Percentiles rank a stretch among this genome's conserved stretches.
phyloP scores from a whole-genome alignment of 1,140 invertebrate genomes.

The Hyposmocoma kahamanoa region DNA sequence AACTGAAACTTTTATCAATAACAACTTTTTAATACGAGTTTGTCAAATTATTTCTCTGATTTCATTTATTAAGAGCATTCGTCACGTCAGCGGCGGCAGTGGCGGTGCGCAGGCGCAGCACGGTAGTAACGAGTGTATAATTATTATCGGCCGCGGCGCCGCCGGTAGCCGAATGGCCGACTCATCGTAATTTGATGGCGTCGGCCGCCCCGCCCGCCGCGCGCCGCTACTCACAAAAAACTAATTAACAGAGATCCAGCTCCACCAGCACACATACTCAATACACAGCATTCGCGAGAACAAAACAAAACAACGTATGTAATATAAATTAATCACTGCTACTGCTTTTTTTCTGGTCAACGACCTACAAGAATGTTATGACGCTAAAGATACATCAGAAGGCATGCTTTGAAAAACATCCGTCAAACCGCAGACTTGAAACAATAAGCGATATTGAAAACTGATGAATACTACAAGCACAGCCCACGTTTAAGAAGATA shows the following conservation, averaged over 20 bases:
- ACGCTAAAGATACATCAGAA: background rate
- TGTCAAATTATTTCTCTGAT: constrained; percentile 39
- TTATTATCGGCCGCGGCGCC: constrained; percentile 52
- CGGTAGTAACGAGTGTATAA: constrained; percentile 73
- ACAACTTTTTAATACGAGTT: background rate
- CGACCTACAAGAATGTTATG: background rate
- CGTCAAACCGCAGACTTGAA: background rate
- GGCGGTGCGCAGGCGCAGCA: constrained; percentile 33
- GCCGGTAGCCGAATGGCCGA: constrained; percentile 67
- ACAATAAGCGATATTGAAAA: too few species aligned
- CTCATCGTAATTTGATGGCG: constrained; percentile 72
- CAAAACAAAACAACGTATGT: constrained; percentile 34
- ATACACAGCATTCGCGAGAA: constrained; percentile 40
- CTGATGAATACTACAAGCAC: too few species aligned
- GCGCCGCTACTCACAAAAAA: constrained; percentile 47
- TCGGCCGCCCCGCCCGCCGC: constrained; percentile 41
- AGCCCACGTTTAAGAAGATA: background rate
- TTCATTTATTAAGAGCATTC: constrained; percentile 30
- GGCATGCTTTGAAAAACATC: too few species aligned
- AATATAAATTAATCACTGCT: constrained; percentile 2
- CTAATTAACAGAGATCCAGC: constrained; percentile 67
- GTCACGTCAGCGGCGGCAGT: constrained; percentile 19
- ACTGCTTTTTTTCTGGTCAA: background rate
- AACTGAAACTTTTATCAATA: constrained; percentile 3
- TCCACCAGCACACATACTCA: constrained; percentile 22